Conservation (phyloP, 2,888 invertebrate species). For the Patella caerulea region DNA sequence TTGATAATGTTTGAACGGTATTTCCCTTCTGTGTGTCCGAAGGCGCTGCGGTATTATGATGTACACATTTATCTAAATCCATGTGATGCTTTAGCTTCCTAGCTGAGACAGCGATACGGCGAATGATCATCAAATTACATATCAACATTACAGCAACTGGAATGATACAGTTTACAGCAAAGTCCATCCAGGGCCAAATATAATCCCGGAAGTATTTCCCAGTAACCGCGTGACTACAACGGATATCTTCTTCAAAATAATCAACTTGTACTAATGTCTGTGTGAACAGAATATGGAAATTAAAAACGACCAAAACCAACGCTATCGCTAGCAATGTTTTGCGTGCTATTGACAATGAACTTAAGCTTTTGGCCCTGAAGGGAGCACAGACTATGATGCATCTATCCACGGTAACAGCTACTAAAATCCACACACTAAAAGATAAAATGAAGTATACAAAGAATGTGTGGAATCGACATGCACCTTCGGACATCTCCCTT, state of each 20-base stretch:
- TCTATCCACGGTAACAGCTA: slow-evolving; percentile 63
- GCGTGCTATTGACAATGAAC: slow-evolving; percentile 50
- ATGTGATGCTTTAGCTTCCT: slow-evolving; percentile 36
- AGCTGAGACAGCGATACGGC: slow-evolving; percentile 40
- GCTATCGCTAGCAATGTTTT: slow-evolving; percentile 41
- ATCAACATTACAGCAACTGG: slow-evolving; percentile 55
- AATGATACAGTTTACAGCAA: slow-evolving; percentile 50
- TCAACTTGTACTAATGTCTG: slow-evolving; percentile 32
- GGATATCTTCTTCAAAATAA: slow-evolving; percentile 15
- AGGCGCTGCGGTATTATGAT: neutral
- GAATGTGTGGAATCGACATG: slow-evolving; percentile 63
- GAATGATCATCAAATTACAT: slow-evolving; percentile 53
- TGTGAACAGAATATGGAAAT: slow-evolving; percentile 64
- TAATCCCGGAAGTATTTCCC: slow-evolving; percentile 23
- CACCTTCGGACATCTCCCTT: slow-evolving; percentile 43
- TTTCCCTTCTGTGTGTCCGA: neutral
- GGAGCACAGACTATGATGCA: slow-evolving; percentile 64
- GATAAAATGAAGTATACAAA: slow-evolving; percentile 61
- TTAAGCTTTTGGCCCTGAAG: slow-evolving; percentile 48
- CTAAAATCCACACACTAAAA: slow-evolving; percentile 62
- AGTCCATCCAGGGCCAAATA: slow-evolving; percentile 59
- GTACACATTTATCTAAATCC: neutral
- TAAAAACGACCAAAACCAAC: slow-evolving; percentile 43
- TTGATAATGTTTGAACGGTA: slow-evolving; percentile 3
- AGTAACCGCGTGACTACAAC: slow-evolving; percentile 8